These are phyloP conservation scores for Petrocephalus microphthalmus DNA, from an alignment of 2,113 vertebrate species.

Conservation along the genomic window DNA sequence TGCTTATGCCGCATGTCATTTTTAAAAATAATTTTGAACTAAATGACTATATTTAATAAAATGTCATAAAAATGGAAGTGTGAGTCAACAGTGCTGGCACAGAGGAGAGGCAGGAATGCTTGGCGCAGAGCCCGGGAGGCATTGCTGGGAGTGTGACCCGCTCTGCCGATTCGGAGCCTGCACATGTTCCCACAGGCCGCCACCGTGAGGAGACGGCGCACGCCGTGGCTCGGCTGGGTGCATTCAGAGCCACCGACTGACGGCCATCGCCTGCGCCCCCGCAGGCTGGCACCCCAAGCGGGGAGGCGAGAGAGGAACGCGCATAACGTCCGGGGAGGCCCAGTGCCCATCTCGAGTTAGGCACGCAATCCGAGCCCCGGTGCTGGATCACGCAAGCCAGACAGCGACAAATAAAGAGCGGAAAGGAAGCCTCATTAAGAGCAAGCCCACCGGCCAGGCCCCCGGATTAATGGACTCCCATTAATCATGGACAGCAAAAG, in stretches of 20 bases:
- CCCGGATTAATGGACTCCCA: slow-evolving; percentile 55
- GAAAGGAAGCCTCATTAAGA: slow-evolving; percentile 59
- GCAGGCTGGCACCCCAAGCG: not conserved
- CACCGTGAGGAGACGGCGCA: not conserved
- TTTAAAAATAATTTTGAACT: not conserved
- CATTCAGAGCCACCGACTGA: not conserved
- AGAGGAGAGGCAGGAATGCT: not conserved
- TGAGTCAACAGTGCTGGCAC: not conserved
- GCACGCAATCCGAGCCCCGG: not conserved
- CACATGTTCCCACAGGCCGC: not conserved
- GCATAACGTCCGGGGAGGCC: not conserved
- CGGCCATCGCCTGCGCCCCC: not conserved
- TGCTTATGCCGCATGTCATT: not conserved
- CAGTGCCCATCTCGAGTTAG: not conserved
- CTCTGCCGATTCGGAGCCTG: not conserved
- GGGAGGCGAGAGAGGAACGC: not conserved
- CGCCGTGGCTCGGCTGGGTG: not conserved
- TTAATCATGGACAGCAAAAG: slow-evolving; percentile 52
- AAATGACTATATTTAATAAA: not conserved
- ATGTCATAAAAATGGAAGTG: not conserved
- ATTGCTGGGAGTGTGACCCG: not conserved
- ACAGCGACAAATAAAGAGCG: slow-evolving; percentile 23
- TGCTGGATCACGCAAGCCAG: slow-evolving; percentile 34
- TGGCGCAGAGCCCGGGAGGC: not conserved
- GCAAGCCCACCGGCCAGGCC: slow-evolving; percentile 46